Evolutionary conservation across 2,113 vertebrate species (phyloP).

Genomic region (Rhodinocichla rosea): DNA sequence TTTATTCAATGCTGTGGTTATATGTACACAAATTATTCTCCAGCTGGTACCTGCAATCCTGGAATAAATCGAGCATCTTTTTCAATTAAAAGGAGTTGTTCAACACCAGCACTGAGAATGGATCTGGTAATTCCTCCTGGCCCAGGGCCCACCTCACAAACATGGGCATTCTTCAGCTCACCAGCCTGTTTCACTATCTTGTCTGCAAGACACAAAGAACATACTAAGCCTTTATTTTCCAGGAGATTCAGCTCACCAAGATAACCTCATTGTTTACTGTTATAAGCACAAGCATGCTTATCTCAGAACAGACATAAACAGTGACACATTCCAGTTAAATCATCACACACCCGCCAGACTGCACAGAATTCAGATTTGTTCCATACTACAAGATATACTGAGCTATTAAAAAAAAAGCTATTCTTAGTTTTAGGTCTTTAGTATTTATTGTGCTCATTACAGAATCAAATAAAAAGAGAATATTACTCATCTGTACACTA

Average conservation of each 20-base stretch:
- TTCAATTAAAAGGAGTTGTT: slow-evolving; percentile 90
- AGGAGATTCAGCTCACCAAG: neutral
- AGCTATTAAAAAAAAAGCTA: neutral
- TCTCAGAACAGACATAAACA: slow-evolving; percentile 3
- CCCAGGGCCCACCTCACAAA: slow-evolving; percentile 96
- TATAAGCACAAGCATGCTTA: neutral
- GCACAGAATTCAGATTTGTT: neutral
- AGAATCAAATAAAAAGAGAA: neutral
- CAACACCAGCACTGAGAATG: slow-evolving; percentile 82
- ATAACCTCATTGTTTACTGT: slow-evolving; percentile 28
- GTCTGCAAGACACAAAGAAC: slow-evolving; percentile 76
- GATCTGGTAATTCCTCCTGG: slow-evolving; percentile 94
- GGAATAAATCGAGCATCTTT: slow-evolving; percentile 94
- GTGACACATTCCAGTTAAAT: neutral
- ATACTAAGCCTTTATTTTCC: slow-evolving; percentile 2
- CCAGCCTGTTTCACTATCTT: slow-evolving; percentile 93
- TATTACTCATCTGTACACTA: neutral
- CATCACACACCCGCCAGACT: neutral
- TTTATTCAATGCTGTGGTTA: neutral
- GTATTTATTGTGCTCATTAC: neutral
- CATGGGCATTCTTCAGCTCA: slow-evolving; percentile 76
- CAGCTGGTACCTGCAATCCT: slow-evolving; percentile 84
- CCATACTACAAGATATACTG: neutral
- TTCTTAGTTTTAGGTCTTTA: neutral
- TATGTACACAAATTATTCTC: neutral